Percentiles rank a stretch among this genome's conserved stretches.
Evolutionary conservation across 2,113 vertebrate species (phyloP).

Genomic region (Chaenogobius annularis): DNA sequence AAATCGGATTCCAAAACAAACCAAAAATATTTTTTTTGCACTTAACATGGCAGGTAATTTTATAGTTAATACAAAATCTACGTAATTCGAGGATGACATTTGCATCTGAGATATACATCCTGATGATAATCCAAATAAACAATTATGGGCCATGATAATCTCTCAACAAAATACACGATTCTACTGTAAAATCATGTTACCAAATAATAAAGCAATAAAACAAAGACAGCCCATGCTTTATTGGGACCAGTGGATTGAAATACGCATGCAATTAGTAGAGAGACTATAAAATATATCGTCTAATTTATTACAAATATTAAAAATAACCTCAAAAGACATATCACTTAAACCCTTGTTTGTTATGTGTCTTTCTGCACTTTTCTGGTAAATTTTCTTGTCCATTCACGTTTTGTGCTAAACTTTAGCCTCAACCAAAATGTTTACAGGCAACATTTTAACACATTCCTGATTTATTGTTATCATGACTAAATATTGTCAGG

Average conservation of each 20-base stretch:
- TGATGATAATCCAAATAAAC: neutral
- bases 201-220: neutral
- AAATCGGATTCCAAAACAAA: neutral
- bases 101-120: neutral
- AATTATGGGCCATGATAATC: neutral
- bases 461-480: too few relatives aligned
- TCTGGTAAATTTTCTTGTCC: too few relatives aligned
- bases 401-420: too few relatives aligned
- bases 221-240: neutral
- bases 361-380: too few relatives aligned
- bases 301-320: too few relatives aligned
- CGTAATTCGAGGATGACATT: neutral
- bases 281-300: too few relatives aligned
- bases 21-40: neutral
- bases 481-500: too few relatives aligned
- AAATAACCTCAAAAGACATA: too few relatives aligned
- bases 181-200: neutral
- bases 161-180: neutral
- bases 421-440: too few relatives aligned
- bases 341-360: too few relatives aligned
- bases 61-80: too few relatives aligned
- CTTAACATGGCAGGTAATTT: neutral
- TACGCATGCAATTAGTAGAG: neutral
- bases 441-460: too few relatives aligned
- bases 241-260: neutral